Evolutionary conservation across 2,113 vertebrate species (phyloP), one percentile per base, ranked within the genome.

Genomic region (Nansenia antarctica): DNA sequence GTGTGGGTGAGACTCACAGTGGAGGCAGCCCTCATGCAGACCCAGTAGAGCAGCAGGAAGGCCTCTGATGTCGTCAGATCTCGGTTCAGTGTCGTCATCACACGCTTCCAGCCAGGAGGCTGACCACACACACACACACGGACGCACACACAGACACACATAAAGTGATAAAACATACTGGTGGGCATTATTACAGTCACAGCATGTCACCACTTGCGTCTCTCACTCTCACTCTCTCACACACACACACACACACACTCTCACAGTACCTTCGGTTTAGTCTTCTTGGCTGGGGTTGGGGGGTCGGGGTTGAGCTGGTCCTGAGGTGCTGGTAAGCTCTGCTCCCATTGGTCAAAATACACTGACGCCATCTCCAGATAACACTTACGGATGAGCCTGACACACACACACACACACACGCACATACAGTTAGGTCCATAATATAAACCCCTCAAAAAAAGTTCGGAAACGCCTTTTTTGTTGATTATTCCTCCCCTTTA

Each of bases 291-390:
- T 52, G 61, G 1, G 15, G 58, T n/a, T 34, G 60, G 32, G 3
- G 27, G 20, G 9, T 32, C 53, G 34, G 37, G 12, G 24, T 63
- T 62, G 12, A 26, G 39, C n/a, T 55, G 34, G 15, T 34, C 18
- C 18, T 68, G 58, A 20, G 15, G n/a, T 20, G 45, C 45, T 22
- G 45, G 18, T 6, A 5, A 20, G 45, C 45, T 49, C n/a, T 49
- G 45, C 31, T 67, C 55, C 62, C 66, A 69, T 42, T 80, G 70
- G 77, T 87, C 72, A 62, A 95, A 84, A 82, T 89, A 92, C 1
- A 90, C 62, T 5, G 93, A 55, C 24, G 92, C 93, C 74, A 95
- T 88, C 84, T 96, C 94, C 76, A 95, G 82, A 77, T 95, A 96
- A 53, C 93, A 88, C 65, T 78, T 85, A 67, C 88, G 91, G 65